Evolutionary conservation across 1,140 invertebrate genomes (phyloP).

Genomic region (Yoshiicerus persimilis): DNA sequence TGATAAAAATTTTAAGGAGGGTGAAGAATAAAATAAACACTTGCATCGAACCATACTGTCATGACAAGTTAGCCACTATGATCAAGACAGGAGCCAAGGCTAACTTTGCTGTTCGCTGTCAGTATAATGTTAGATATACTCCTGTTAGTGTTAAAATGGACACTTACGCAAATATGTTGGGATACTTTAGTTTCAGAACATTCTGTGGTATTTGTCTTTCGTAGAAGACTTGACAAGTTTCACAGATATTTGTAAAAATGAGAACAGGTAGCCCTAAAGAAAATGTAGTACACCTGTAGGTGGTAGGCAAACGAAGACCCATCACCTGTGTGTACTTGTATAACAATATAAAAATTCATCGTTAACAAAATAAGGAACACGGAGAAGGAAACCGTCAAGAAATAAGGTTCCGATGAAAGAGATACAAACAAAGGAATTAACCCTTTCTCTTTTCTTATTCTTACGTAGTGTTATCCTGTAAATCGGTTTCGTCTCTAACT

Average conservation of each 20-base stretch:
- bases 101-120: not conserved
- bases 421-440: not conserved
- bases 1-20: not conserved
- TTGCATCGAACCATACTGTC: not conserved
- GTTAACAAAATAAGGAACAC: not conserved
- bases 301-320: too few species aligned
- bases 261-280: not conserved
- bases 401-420: not conserved
- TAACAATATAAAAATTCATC: not conserved
- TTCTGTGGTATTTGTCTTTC: not conserved
- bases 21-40: not conserved
- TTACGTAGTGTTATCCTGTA: not conserved
- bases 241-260: not conserved
- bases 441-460: not conserved
- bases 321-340: too few species aligned
- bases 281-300: not conserved
- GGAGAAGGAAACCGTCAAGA: not conserved
- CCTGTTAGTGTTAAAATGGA: not conserved
- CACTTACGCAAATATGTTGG: not conserved
- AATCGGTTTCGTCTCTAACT: not conserved
- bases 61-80: not conserved
- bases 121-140: too few species aligned
- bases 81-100: slow-evolving; percentile 6
- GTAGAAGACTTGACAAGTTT: not conserved
- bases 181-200: not conserved